Evolutionary conservation across 2,888 invertebrate species (phyloP).

Genomic region (Aelia acuminata): DNA sequence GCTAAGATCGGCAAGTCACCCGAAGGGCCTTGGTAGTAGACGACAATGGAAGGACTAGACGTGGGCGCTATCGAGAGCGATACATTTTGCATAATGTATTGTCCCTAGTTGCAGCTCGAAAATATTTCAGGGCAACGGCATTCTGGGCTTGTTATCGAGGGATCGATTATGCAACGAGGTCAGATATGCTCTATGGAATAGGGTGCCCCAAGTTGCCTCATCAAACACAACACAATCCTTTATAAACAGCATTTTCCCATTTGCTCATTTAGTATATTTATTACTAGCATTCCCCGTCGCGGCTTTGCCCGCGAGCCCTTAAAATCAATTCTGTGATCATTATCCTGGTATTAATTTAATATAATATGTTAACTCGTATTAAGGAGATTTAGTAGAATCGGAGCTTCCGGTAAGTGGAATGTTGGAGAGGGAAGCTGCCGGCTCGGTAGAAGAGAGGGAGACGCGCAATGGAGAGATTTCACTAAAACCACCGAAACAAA

Average conservation of each 20-base stretch:
- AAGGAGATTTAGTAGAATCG: too few species aligned
- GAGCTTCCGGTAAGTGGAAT: too few species aligned
- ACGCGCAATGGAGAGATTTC: too few species aligned
- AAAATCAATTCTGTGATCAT: too few species aligned
- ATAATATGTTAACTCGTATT: too few species aligned
- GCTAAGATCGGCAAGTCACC: neutral
- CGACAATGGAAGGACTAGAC: neutral
- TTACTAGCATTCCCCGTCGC: too few species aligned
- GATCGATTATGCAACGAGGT: slow-evolving; percentile 10
- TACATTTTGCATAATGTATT: slow-evolving; percentile 35
- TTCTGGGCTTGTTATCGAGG: slow-evolving; percentile 20
- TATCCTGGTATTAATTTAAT: too few species aligned
- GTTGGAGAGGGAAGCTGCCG: too few species aligned
- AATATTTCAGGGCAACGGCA: slow-evolving; percentile 20
- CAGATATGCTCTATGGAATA: slow-evolving; percentile 24
- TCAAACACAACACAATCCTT: neutral
- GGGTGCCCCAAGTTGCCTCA: neutral
- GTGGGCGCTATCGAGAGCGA: slow-evolving; percentile 26
- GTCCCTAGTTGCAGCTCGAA: neutral
- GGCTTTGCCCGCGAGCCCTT: too few species aligned
- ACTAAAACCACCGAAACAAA: too few species aligned
- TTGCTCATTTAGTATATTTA: neutral
- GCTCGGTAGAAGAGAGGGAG: too few species aligned
- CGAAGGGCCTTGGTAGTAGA: neutral
- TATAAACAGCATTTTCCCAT: neutral